Conservation (phyloP, 2,797 vertebrate genomes). For the Onychomys leucogaster region DNA sequence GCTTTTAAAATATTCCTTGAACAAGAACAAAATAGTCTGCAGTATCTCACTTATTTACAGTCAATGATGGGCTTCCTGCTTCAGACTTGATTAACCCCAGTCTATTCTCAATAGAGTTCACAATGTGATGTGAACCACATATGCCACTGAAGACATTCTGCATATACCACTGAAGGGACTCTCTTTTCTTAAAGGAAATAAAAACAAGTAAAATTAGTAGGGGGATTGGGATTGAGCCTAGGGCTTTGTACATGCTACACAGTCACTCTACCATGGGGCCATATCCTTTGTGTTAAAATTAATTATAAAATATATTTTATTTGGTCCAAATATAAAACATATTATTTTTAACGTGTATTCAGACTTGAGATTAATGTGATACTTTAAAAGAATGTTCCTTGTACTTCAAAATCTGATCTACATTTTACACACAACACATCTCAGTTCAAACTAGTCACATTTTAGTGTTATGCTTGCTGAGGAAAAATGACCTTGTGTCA, state of each 20-base stretch:
- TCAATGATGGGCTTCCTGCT: neutral
- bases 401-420: neutral
- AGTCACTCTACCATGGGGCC: neutral
- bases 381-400: neutral
- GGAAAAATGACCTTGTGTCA: neutral
- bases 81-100: neutral
- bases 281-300: neutral
- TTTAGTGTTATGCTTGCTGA: neutral
- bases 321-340: neutral
- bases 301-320: slow-evolving; percentile 36
- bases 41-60: neutral
- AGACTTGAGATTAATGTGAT: neutral
- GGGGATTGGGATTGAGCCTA: neutral
- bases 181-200: neutral
- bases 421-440: neutral
- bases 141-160: neutral
- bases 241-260: neutral
- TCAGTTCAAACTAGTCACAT: neutral
- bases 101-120: neutral
- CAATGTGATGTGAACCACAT: neutral
- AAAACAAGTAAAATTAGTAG: neutral
- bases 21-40: neutral
- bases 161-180: neutral
- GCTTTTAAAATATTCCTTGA: neutral
- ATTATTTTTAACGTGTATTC: neutral